phyloP scores from a whole-genome alignment of 2,888 invertebrate species.

The Agriopis marginaria region DNA sequence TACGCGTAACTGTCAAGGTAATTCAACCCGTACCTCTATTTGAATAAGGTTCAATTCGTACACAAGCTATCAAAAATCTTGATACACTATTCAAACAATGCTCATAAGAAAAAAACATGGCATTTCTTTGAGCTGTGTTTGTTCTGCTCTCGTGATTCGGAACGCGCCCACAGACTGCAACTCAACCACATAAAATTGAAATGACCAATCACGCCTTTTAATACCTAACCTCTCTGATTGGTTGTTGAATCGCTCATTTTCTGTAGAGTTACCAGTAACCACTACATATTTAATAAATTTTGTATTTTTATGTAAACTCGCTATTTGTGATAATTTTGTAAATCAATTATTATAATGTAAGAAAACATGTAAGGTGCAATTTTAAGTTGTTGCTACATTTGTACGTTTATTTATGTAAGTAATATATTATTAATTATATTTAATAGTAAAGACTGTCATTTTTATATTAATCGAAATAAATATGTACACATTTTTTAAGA shows the following conservation, averaged over 20 bases:
- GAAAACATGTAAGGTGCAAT: slow-evolving; percentile 22
- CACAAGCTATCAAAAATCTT: neutral
- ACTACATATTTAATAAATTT: too few relatives aligned
- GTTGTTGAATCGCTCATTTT: too few relatives aligned
- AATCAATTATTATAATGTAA: slow-evolving; percentile 25
- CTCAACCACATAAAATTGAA: neutral
- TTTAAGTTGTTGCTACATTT: slow-evolving; percentile 44
- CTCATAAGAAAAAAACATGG: too few relatives aligned
- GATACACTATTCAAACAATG: neutral
- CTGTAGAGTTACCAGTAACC: too few relatives aligned
- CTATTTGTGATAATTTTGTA: slow-evolving; percentile 28
- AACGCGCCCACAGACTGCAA: neutral
- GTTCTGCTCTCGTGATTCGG: too few relatives aligned
- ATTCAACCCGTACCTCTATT: slow-evolving; percentile 8
- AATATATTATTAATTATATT: slow-evolving; percentile 20
- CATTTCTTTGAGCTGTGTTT: too few relatives aligned
- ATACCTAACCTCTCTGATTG: neutral
- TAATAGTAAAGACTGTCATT: slow-evolving; percentile 64
- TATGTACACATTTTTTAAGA: slow-evolving; percentile 59
- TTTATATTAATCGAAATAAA: slow-evolving; percentile 63
- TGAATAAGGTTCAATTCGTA: neutral
- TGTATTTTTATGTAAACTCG: neutral
- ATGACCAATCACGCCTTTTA: neutral
- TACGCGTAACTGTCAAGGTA: slow-evolving; percentile 61
- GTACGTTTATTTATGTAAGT: slow-evolving; percentile 37